Evolutionary conservation across 1,140 invertebrate species (phyloP), one percentile per base, ranked within the genome.

Genomic region (Vanessa tameamea): DNA sequence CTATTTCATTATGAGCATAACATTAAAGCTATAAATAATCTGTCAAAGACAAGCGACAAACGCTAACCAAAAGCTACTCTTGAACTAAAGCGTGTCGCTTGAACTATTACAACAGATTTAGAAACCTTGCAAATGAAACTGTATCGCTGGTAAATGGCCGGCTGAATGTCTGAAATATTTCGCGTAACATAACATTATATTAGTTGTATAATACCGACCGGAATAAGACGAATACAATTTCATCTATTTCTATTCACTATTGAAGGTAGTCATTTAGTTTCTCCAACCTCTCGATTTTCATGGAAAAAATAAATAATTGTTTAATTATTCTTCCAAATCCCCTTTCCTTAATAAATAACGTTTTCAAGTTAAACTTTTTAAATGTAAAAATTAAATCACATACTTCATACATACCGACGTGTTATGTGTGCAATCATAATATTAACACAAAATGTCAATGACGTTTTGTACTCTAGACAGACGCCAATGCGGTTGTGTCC

Each of bases 41-140:
- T 55, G 51, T 16, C 16, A 20, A 55, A 55, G 51, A n/a, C 9
- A n/a, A 16, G 51, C 16, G n/a, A 55, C 37, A 43, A 11, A 43
- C 8, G 37, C 31, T 3, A 11, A 50, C 7, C 13, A 16, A 37
- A 64, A 20, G 43, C 48, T 47, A 20, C 47, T 23, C 12, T 64
- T 64, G 16, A 64, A 64, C 12, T 43, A 16, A n/a, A 57, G 53
- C 53, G 53, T 23, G 53, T 23, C 53, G 50, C 50, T 53, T 53
- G 50, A 57, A 57, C 53, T 57, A 57, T 57, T 57, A 23, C 8
- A 20, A 57, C 53, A 57, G 53, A 23, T 57, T 57, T 57, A 16
- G 53, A 23, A 23, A 23, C 53, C 53, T n/a, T 23, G 20, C 53
- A 57, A 57, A 57, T 11, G 20, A 57, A 55, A 23, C 53, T 12